Conservation (phyloP, 1,140 invertebrate species). For the Drosophila punjabiensis region DNA sequence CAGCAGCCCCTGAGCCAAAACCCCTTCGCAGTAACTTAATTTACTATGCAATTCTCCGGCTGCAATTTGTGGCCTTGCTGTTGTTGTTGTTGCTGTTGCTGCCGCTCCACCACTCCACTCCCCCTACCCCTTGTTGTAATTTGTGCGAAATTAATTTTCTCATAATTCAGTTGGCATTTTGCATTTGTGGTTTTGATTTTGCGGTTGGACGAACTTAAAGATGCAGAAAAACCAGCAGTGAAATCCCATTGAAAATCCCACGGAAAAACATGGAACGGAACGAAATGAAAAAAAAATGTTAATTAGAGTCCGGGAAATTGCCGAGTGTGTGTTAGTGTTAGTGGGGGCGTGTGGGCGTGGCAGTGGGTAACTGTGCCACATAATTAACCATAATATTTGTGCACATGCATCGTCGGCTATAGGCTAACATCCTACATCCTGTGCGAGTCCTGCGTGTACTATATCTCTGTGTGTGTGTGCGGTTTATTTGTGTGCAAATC, state of each 20-base stretch:
- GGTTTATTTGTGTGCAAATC: conserved; percentile 26
- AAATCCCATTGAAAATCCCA: conserved; percentile 23
- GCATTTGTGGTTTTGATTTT: conserved; percentile 76
- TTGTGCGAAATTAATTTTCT: conserved; percentile 78
- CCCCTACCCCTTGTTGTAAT: conserved; percentile 50
- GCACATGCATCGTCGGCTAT: conserved; percentile 52
- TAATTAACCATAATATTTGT: conserved; percentile 61
- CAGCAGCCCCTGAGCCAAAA: conserved; percentile 19
- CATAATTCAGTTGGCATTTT: conserved; percentile 79
- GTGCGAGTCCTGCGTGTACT: background rate
- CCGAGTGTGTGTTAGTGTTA: conserved; percentile 1
- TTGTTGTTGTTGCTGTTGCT: conserved; percentile 17
- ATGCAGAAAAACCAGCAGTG: conserved; percentile 27
- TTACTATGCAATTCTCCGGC: conserved; percentile 72
- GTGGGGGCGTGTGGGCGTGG: background rate
- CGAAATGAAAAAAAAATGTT: conserved; percentile 46
- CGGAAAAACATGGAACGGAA: background rate
- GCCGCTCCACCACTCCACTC: background rate
- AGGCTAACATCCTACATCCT: conserved; percentile 25
- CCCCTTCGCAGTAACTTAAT: conserved; percentile 67
- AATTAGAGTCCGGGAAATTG: conserved; percentile 53
- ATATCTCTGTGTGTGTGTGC: background rate
- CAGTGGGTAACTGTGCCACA: conserved; percentile 49
- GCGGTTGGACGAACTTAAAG: conserved; percentile 74
- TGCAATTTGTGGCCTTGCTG: conserved; percentile 23